Conservation (phyloP, 2,888 invertebrate species). For the Acronicta aceris region DNA sequence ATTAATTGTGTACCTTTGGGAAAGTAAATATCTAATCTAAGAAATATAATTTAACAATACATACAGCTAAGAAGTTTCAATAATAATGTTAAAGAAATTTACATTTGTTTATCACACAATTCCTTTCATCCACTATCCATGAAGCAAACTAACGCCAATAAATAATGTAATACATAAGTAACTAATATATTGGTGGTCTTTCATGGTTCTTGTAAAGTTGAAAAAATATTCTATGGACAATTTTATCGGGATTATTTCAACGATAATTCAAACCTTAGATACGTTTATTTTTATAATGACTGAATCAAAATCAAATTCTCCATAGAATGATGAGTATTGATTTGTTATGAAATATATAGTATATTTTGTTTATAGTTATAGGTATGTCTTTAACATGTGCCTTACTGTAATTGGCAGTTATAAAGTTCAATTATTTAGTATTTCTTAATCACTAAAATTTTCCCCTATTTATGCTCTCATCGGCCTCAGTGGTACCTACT, state of each 20-base stretch:
- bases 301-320: neutral
- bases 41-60: conserved; percentile 74
- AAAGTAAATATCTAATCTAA: conserved; percentile 65
- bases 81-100: conserved; percentile 76
- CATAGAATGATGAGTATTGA: conserved; percentile 11
- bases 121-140: conserved; percentile 67
- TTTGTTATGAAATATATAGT: conserved; percentile 9
- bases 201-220: conserved; percentile 17
- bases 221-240: conserved; percentile 14
- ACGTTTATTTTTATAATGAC: no score
- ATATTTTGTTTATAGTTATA: neutral
- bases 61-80: conserved; percentile 68
- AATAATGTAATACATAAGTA: conserved; percentile 63
- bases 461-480: conserved; percentile 9
- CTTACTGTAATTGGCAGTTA: conserved; percentile 19
- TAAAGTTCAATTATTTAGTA: neutral
- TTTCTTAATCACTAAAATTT: conserved; percentile 3
- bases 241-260: neutral
- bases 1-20: conserved; percentile 80
- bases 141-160: conserved; percentile 72
- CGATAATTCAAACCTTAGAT: neutral
- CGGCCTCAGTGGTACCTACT: conserved; percentile 43
- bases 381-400: neutral
- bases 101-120: conserved; percentile 85
- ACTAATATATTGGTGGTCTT: conserved; percentile 62